Evolutionary conservation across 2,797 vertebrate genomes (phyloP).

Genomic region (Bryconaethiops microstoma): DNA sequence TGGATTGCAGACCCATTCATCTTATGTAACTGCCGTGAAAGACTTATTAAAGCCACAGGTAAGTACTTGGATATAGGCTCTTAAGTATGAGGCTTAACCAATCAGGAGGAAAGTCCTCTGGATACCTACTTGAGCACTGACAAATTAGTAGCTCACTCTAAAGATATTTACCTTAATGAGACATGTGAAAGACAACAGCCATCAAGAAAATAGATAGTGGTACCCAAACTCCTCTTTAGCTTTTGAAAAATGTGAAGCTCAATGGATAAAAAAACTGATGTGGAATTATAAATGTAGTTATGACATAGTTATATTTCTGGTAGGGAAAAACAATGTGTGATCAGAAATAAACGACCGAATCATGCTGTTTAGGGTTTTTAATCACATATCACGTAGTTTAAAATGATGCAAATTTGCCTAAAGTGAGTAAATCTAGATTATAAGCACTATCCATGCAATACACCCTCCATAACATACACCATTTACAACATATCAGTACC

Average conservation of each 20-base stretch:
- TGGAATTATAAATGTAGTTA: too few relatives aligned
- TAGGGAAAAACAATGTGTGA: too few relatives aligned
- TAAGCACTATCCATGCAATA: neutral
- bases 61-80: slow-evolving; percentile 41
- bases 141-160: slow-evolving; percentile 30
- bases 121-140: slow-evolving; percentile 46
- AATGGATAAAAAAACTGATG: slow-evolving; percentile 14
- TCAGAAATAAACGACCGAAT: too few relatives aligned
- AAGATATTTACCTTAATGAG: slow-evolving; percentile 44
- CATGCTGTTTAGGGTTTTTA: neutral
- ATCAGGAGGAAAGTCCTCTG: slow-evolving; percentile 49
- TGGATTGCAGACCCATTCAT: slow-evolving; percentile 8
- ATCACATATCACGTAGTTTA: neutral
- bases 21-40: slow-evolving; percentile 24
- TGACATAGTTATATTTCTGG: too few relatives aligned
- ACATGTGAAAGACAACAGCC: slow-evolving; percentile 38
- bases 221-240: slow-evolving; percentile 15
- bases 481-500: neutral
- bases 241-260: slow-evolving; percentile 19
- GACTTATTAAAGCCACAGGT: slow-evolving; percentile 19
- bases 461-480: neutral
- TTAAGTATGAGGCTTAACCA: slow-evolving; percentile 48
- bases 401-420: neutral
- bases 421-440: neutral
- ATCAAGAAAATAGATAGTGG: slow-evolving; percentile 38